phyloP scores from a whole-genome alignment of 2,113 vertebrate genomes.

The Trogon melanurus region DNA sequence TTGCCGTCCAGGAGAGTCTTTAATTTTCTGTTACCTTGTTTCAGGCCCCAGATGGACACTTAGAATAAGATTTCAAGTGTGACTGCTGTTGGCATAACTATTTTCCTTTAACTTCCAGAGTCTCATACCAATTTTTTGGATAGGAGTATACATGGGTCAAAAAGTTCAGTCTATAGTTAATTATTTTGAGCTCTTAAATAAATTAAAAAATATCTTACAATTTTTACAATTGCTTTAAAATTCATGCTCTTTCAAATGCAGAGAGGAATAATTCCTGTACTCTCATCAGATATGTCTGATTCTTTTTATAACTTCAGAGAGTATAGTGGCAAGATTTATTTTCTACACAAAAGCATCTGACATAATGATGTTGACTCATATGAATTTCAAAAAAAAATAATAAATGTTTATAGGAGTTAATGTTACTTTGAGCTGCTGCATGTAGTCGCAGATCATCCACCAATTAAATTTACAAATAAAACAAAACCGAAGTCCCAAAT shows the following conservation, averaged over 20 bases:
- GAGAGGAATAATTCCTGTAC: neutral
- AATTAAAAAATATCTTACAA: neutral
- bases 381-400: neutral
- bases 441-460: neutral
- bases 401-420: neutral
- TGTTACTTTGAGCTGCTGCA: neutral
- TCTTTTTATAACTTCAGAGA: neutral
- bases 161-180: neutral
- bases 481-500: neutral
- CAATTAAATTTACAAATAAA: neutral
- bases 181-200: neutral
- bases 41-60: neutral
- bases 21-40: neutral
- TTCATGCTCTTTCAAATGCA: neutral
- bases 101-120: neutral
- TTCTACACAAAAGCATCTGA: neutral
- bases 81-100: neutral
- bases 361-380: neutral
- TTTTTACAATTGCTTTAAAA: neutral
- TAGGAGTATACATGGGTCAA: neutral
- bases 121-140: neutral
- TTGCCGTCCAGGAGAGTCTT: neutral
- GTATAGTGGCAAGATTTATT: neutral
- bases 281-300: neutral
- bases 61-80: neutral